These are phyloP conservation scores for Sinohyriopsis cumingii DNA, from an alignment of 2,888 invertebrate genomes.

Conservation along the genomic window DNA sequence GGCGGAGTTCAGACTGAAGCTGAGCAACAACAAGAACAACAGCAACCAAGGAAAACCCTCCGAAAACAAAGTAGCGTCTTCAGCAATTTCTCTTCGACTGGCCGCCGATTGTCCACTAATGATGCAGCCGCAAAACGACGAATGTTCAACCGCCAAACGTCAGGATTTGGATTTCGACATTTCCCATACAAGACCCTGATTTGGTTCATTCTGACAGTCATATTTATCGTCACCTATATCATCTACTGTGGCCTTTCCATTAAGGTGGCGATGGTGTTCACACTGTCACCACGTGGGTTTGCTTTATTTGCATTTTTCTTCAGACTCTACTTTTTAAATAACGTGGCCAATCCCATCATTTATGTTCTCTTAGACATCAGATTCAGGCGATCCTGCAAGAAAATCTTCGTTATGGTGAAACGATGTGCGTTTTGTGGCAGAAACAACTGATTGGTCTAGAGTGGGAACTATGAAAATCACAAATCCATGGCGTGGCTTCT, in stretches of 20 bases:
- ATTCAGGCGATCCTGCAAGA: conserved; percentile 20
- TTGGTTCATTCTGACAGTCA: conserved; percentile 26
- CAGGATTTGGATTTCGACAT: conserved; percentile 27
- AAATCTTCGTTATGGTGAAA: background rate
- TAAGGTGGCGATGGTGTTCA: conserved; percentile 10
- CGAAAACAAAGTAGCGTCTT: conserved; percentile 24
- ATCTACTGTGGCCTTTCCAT: conserved; percentile 18
- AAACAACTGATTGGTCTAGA: too few relatives aligned
- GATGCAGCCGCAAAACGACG: conserved; percentile 13
- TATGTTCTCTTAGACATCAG: conserved; percentile 20
- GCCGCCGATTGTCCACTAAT: conserved; percentile 1
- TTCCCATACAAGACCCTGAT: conserved; percentile 32
- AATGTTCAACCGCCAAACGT: conserved; percentile 26
- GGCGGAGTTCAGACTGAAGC: too few relatives aligned
- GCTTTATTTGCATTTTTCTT: conserved; percentile 21
- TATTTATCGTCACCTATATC: conserved; percentile 23
- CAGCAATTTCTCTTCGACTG: conserved; percentile 12
- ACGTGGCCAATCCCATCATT: conserved; percentile 26
- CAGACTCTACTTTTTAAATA: conserved; percentile 27
- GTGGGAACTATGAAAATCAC: too few relatives aligned
- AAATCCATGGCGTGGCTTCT: too few relatives aligned
- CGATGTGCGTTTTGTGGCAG: too few relatives aligned
- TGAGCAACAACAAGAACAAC: background rate
- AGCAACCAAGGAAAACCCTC: conserved; percentile 15
- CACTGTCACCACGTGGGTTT: conserved; percentile 11